These are phyloP conservation scores for Limnephilus marmoratus DNA, from an alignment of 2,888 invertebrate species.

Conservation along the genomic window DNA sequence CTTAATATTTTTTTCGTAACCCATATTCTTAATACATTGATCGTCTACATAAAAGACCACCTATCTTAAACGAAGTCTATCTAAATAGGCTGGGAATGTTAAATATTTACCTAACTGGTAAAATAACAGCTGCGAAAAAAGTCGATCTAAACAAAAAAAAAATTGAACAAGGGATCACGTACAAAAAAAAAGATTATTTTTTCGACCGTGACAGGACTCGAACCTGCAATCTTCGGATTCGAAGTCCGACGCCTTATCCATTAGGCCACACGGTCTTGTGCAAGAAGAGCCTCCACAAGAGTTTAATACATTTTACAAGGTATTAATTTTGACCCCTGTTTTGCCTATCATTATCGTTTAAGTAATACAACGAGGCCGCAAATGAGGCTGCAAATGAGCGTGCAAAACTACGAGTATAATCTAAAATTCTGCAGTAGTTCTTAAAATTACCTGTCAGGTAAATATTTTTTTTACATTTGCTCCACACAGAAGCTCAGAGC, in stretches of 20 bases:
- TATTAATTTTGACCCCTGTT: neutral
- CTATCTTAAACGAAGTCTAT: no score
- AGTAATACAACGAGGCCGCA: no score
- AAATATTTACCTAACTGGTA: neutral
- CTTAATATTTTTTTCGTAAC: no score
- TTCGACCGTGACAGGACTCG: slow-evolving; percentile 84
- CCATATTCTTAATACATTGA: no score
- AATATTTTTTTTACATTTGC: no score
- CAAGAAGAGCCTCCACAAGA: neutral
- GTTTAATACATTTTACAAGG: neutral
- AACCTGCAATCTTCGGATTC: slow-evolving; percentile 86
- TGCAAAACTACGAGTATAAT: no score
- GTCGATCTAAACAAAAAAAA: neutral
- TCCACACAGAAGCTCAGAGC: no score
- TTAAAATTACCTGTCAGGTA: no score
- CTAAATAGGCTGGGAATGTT: neutral
- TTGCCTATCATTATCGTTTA: neutral
- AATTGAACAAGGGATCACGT: neutral
- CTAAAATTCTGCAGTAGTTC: no score
- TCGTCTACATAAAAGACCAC: no score
- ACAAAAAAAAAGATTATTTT: neutral
- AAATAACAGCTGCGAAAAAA: neutral
- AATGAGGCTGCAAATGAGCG: no score
- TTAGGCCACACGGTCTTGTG: slow-evolving; percentile 83
- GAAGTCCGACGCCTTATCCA: slow-evolving; percentile 86